Percentiles rank a stretch among this genome's conserved stretches.
Conservation (phyloP, 1,140 invertebrate genomes). For the Elysia chlorotica region DNA sequence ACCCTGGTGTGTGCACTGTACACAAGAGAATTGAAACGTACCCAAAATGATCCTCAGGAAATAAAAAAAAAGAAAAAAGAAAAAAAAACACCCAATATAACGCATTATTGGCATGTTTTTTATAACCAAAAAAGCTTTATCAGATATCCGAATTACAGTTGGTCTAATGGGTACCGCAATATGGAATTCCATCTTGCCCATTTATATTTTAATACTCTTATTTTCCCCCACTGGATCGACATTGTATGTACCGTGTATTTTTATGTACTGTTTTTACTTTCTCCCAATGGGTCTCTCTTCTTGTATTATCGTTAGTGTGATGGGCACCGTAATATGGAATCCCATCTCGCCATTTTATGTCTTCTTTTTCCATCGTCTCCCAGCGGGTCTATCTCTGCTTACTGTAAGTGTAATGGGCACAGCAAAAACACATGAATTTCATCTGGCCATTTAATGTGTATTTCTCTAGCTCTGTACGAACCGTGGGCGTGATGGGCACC, state of each 20-base stretch:
- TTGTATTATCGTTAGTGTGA: slow-evolving; percentile 36
- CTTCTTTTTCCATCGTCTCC: no score
- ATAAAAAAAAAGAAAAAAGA: no score
- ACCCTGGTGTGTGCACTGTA: no score
- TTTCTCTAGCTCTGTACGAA: slow-evolving; percentile 11
- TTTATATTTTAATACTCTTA: background rate
- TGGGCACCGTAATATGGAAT: slow-evolving; percentile 4
- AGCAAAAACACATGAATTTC: background rate
- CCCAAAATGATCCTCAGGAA: no score
- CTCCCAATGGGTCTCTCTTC: background rate
- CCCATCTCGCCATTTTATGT: background rate
- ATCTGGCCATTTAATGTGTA: background rate
- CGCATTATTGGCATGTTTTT: no score
- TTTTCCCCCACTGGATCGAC: slow-evolving; percentile 9
- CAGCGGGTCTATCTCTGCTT: slow-evolving; percentile 9
- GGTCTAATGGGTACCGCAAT: no score
- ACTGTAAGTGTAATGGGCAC: background rate
- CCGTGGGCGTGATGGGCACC: slow-evolving; percentile 31
- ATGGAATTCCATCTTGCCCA: background rate
- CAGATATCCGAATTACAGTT: no score
- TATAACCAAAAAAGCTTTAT: no score
- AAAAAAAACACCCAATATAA: no score
- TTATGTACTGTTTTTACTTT: background rate
- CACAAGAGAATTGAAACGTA: no score
- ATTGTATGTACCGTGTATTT: background rate